Percentiles rank a stretch among this genome's conserved stretches.
Conservation (phyloP, 1,140 invertebrate genomes). For the Apis florea region DNA sequence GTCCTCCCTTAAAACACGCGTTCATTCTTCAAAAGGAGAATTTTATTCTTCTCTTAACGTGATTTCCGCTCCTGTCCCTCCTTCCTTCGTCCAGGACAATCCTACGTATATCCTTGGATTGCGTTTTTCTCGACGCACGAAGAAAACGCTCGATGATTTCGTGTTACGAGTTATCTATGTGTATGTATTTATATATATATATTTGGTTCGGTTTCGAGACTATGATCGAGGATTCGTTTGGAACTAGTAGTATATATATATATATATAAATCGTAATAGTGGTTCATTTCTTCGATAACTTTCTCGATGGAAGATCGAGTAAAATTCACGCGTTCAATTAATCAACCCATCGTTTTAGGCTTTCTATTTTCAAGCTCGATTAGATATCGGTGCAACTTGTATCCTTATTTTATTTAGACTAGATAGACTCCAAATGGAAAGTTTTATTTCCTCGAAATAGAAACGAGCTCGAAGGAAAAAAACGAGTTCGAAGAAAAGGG, state of each 20-base stretch:
- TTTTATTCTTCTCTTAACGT: no score
- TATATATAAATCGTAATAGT: background rate
- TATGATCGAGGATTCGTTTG: background rate
- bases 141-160: slow-evolving; percentile 24
- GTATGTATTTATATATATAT: background rate
- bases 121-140: slow-evolving; percentile 32
- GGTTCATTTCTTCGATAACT: background rate
- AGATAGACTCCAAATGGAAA: background rate
- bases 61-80: background rate
- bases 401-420: background rate
- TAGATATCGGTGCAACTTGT: slow-evolving; percentile 22
- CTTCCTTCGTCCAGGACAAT: slow-evolving; percentile 4
- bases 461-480: background rate
- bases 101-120: slow-evolving; percentile 1
- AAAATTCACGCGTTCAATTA: background rate
- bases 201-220: background rate
- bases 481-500: background rate
- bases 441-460: background rate
- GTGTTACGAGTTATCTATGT: background rate
- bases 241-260: slow-evolving; percentile 16
- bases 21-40: background rate
- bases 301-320: background rate
- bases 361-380: slow-evolving; percentile 24
- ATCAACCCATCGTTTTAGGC: slow-evolving; percentile 7
- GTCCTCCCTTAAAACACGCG: background rate